Conservation (phyloP, 1,140 invertebrate genomes). For the Orchestia grillus region DNA sequence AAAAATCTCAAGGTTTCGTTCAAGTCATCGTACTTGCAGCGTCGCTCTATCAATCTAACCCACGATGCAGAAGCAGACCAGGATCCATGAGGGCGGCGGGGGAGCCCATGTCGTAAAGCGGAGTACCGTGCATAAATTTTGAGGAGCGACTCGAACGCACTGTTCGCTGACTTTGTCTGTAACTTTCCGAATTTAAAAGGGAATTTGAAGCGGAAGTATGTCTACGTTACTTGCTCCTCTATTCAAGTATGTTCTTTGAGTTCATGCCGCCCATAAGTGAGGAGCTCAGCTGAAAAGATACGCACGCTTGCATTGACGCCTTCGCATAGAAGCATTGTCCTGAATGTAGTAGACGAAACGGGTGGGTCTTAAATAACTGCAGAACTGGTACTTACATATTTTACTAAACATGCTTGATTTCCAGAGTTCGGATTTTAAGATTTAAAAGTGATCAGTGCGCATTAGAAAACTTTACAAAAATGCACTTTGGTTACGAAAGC, state of each 20-base stretch:
- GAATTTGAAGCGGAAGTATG: background rate
- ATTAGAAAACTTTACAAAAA: no score
- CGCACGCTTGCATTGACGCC: background rate
- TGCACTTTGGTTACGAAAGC: no score
- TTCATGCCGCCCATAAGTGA: background rate
- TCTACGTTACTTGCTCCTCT: background rate
- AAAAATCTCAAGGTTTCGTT: background rate
- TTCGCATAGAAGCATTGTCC: background rate
- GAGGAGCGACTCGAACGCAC: background rate
- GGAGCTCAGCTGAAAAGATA: background rate
- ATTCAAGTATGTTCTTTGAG: background rate
- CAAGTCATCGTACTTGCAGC: background rate
- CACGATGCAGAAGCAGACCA: background rate
- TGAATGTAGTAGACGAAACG: background rate
- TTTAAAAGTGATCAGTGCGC: background rate
- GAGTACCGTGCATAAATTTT: constrained; percentile 18
- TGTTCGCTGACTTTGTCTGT: background rate
- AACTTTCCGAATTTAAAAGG: background rate
- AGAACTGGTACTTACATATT: background rate
- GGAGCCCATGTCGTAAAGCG: background rate
- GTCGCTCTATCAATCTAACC: background rate
- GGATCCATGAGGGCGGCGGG: background rate
- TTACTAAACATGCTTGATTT: background rate
- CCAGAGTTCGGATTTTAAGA: background rate
- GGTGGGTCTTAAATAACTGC: background rate